Conservation (phyloP, 2,888 invertebrate species). For the Chrysina gloriosa region DNA sequence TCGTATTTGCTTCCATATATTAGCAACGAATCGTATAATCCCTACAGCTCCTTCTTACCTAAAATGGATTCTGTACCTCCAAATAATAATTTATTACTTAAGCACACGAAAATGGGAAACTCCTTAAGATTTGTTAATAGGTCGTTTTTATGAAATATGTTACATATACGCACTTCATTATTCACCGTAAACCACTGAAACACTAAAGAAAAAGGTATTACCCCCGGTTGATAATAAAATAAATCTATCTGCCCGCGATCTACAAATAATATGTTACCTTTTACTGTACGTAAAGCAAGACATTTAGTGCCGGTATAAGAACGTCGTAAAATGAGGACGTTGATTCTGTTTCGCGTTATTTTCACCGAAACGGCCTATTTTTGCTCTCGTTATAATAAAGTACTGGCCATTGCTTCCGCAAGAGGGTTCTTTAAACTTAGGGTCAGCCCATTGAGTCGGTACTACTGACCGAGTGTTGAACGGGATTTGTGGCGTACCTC, state of each 20-base stretch:
- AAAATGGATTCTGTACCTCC: too few relatives aligned
- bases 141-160: too few relatives aligned
- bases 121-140: too few relatives aligned
- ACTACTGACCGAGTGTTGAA: constrained; percentile 24
- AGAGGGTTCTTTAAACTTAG: constrained; percentile 20
- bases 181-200: neutral
- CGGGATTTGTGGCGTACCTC: constrained; percentile 19
- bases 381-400: constrained; percentile 24
- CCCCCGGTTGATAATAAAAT: neutral
- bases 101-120: too few relatives aligned
- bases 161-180: neutral
- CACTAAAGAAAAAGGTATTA: neutral
- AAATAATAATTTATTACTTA: too few relatives aligned
- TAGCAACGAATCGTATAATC: too few relatives aligned
- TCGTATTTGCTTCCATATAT: too few relatives aligned
- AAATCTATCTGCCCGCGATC: constrained; percentile 6
- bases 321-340: constrained; percentile 32
- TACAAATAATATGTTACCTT: neutral
- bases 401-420: constrained; percentile 15
- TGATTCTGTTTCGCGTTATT: constrained; percentile 28
- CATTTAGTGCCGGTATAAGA: constrained; percentile 13
- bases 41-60: too few relatives aligned
- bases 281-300: constrained; percentile 17
- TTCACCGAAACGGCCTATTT: constrained; percentile 18
- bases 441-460: constrained; percentile 11